These are phyloP conservation scores for Drosophila saltans DNA, from an alignment of 1,140 invertebrate genomes.

Conservation along the genomic window DNA sequence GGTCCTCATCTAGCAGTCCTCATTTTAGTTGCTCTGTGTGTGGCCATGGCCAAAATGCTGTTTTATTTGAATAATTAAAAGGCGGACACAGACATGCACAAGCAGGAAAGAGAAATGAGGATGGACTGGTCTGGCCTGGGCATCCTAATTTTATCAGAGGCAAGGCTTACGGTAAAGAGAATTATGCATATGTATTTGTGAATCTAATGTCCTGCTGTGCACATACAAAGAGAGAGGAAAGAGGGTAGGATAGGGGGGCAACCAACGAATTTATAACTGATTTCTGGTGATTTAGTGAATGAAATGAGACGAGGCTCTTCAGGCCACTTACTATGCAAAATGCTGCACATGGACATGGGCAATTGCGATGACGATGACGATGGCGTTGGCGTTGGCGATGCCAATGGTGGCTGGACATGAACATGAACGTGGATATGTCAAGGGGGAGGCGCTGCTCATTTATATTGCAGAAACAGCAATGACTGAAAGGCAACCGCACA, in stretches of 20 bases:
- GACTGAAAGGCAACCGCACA: constrained; percentile 32
- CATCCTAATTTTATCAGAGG: constrained; percentile 51
- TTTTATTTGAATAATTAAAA: constrained; percentile 82
- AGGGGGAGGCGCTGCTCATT: constrained; percentile 57
- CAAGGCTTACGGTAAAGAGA: constrained; percentile 65
- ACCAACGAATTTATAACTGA: constrained; percentile 77
- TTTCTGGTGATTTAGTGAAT: constrained; percentile 79
- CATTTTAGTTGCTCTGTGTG: constrained; percentile 25
- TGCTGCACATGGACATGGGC: constrained; percentile 53
- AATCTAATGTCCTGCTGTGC: constrained; percentile 68
- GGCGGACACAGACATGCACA: constrained; percentile 41
- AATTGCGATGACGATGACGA: constrained; percentile 8
- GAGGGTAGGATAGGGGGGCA: constrained; percentile 20
- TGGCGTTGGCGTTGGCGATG: constrained; percentile 41
- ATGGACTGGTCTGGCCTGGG: constrained; percentile 3
- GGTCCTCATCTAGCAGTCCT: constrained; percentile 11
- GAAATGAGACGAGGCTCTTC: constrained; percentile 60
- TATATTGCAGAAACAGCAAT: constrained; percentile 57
- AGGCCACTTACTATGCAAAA: constrained; percentile 73
- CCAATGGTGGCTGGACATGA: constrained; percentile 6
- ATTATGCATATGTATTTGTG: constrained; percentile 81
- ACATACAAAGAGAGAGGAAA: constrained; percentile 20
- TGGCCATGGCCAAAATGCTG: constrained; percentile 47
- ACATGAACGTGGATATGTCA: too few relatives aligned
- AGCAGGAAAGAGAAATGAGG: constrained; percentile 10